Percentiles rank a stretch among this genome's conserved stretches.
These are phyloP conservation scores for Gallinago nigripennis DNA, from an alignment of 2,797 vertebrate species.

Conservation along the genomic window DNA sequence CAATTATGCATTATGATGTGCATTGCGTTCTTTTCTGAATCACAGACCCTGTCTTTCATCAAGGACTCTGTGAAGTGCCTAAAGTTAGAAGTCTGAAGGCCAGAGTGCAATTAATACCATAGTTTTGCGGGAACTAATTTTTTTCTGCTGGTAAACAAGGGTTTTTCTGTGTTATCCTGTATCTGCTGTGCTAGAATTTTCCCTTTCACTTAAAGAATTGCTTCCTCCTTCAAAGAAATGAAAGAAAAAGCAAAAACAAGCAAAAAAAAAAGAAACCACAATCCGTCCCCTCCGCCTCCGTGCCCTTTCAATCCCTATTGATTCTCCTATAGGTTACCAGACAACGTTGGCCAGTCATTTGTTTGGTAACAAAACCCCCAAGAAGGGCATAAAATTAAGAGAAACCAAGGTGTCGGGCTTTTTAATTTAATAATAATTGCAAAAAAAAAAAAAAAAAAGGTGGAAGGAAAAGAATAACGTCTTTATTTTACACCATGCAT, in stretches of 20 bases:
- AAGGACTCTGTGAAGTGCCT: neutral
- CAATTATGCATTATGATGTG: neutral
- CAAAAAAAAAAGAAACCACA: neutral
- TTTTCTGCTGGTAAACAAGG: neutral
- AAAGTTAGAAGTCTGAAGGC: neutral
- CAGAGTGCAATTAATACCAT: neutral
- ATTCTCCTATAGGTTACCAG: neutral
- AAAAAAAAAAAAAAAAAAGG: neutral
- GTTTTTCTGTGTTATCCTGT: neutral
- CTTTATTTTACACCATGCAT: neutral
- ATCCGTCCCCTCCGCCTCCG: neutral
- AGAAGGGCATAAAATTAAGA: neutral
- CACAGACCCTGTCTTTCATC: neutral
- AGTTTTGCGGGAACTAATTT: neutral
- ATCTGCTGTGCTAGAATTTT: slow-evolving; percentile 8
- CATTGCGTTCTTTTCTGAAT: neutral
- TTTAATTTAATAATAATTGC: neutral
- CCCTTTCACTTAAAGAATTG: neutral
- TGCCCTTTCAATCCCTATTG: neutral
- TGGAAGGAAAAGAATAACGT: neutral
- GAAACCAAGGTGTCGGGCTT: neutral
- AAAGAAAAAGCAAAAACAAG: neutral
- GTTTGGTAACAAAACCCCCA: neutral
- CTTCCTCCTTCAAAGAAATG: neutral
- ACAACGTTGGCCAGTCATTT: neutral